A percentile compares a stretch with the other conserved stretches of the same genome.
phyloP scores from a whole-genome alignment of 2,888 invertebrate genomes.

The Alsophila aescularia region DNA sequence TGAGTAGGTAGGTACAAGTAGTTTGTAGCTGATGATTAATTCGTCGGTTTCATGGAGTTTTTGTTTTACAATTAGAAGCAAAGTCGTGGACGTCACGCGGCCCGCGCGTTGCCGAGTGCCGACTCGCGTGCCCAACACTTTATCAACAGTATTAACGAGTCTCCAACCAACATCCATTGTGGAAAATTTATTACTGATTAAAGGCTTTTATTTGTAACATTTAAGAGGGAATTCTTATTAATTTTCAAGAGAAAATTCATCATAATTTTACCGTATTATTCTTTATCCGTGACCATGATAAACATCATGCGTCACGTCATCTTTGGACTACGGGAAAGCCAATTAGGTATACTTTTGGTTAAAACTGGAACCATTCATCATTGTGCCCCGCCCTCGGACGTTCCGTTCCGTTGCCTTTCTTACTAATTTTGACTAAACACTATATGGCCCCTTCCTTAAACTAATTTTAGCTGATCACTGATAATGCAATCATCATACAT shows the following conservation, averaged over 20 bases:
- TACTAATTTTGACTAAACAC: conserved; percentile 38
- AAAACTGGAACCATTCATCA: conserved; percentile 73
- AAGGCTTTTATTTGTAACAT: conserved; percentile 48
- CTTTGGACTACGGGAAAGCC: conserved; percentile 67
- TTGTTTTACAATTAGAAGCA: conserved; percentile 75
- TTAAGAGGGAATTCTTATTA: conserved; percentile 6
- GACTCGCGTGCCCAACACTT: conserved; percentile 70
- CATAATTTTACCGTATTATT: conserved; percentile 27
- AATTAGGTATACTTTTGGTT: conserved; percentile 77
- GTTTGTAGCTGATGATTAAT: conserved; percentile 72
- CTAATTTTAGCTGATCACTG: too few species aligned
- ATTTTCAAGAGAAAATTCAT: conserved; percentile 38
- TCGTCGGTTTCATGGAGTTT: conserved; percentile 75
- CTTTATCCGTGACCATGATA: conserved; percentile 49
- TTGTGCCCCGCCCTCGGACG: conserved; percentile 64
- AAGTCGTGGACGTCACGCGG: conserved; percentile 53
- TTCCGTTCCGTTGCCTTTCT: conserved; percentile 58
- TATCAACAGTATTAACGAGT: conserved; percentile 66
- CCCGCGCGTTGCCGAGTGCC: conserved; percentile 42
- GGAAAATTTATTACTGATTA: conserved; percentile 72
- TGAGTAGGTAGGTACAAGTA: conserved; percentile 37
- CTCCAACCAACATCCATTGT: conserved; percentile 62
- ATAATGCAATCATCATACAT: too few species aligned
- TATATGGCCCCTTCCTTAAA: conserved; percentile 18
- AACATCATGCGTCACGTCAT: conserved; percentile 50